These are phyloP conservation scores for Myotis myotis DNA, from an alignment of 2,797 vertebrate species.

Conservation along the genomic window DNA sequence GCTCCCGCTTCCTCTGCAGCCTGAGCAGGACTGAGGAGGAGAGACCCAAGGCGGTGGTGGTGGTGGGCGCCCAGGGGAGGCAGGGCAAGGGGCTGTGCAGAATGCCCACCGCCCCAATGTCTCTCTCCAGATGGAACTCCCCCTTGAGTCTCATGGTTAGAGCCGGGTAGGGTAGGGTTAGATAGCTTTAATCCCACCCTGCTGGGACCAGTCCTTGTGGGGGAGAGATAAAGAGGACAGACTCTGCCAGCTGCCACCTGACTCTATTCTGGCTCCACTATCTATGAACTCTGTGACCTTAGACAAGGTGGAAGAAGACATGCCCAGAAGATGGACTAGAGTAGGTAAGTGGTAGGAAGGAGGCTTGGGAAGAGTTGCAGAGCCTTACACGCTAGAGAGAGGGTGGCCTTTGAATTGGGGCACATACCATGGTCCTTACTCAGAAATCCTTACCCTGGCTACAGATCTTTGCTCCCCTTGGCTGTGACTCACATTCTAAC, in stretches of 20 bases:
- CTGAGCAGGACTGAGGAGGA: not conserved
- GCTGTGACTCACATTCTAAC: not conserved
- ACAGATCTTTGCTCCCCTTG: not conserved
- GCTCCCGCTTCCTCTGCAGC: not conserved
- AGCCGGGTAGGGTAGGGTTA: not conserved
- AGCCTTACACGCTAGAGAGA: not conserved
- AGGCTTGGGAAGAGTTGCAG: not conserved
- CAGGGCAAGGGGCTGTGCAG: too few species aligned
- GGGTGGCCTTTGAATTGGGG: not conserved
- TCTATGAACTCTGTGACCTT: not conserved
- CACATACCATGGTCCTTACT: not conserved
- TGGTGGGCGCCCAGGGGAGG: not conserved
- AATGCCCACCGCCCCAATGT: not conserved
- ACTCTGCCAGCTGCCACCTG: too few species aligned
- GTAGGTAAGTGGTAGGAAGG: not conserved
- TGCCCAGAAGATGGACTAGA: not conserved
- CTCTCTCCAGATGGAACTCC: not conserved
- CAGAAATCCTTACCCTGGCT: not conserved
- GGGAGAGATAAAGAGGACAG: not conserved
- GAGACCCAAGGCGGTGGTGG: not conserved
- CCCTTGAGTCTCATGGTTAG: not conserved
- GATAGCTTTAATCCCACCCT: not conserved
- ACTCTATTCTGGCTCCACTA: not conserved
- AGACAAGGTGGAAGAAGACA: not conserved
- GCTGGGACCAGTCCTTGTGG: not conserved